Percentiles rank a stretch among this genome's conserved stretches.
These are phyloP conservation scores for Spodoptera frugiperda DNA, from an alignment of 1,140 invertebrate species.

Conservation along the genomic window DNA sequence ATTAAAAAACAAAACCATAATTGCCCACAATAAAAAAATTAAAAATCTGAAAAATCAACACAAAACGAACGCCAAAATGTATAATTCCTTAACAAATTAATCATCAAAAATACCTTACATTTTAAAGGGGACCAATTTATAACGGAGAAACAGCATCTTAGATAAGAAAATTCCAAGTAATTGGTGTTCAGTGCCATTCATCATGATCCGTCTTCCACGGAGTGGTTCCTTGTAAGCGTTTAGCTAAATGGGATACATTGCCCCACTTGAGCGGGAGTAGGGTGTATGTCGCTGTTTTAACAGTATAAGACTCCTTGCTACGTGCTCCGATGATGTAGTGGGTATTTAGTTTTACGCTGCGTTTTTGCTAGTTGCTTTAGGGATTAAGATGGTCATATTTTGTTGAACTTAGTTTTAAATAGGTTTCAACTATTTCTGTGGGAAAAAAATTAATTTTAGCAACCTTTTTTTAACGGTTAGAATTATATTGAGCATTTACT, in stretches of 20 bases:
- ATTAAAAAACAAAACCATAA: not conserved
- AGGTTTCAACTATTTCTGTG: no score
- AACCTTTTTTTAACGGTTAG: no score
- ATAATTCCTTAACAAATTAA: not conserved
- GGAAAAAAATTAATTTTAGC: no score
- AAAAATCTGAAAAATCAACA: no score
- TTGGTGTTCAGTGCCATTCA: constrained; percentile 50
- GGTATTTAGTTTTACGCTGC: constrained; percentile 17
- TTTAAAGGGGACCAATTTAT: constrained; percentile 17
- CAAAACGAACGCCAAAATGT: no score
- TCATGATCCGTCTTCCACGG: constrained; percentile 57
- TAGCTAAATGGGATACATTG: constrained; percentile 38
- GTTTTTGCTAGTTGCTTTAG: not conserved
- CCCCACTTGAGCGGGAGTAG: constrained; percentile 22
- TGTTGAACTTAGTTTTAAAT: no score
- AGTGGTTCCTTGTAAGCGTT: constrained; percentile 51
- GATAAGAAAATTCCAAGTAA: constrained; percentile 48
- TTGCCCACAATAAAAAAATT: not conserved
- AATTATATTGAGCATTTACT: no score
- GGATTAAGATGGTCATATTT: no score
- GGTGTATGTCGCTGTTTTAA: constrained; percentile 32
- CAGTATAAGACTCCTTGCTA: constrained; percentile 14
- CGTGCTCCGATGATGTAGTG: constrained; percentile 31
- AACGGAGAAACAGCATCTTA: constrained; percentile 12
- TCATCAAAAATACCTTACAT: not conserved